A percentile compares a stretch with the other conserved stretches of the same genome.
phyloP scores from a whole-genome alignment of 2,113 vertebrate genomes.

The Proterorhinus semilunaris region DNA sequence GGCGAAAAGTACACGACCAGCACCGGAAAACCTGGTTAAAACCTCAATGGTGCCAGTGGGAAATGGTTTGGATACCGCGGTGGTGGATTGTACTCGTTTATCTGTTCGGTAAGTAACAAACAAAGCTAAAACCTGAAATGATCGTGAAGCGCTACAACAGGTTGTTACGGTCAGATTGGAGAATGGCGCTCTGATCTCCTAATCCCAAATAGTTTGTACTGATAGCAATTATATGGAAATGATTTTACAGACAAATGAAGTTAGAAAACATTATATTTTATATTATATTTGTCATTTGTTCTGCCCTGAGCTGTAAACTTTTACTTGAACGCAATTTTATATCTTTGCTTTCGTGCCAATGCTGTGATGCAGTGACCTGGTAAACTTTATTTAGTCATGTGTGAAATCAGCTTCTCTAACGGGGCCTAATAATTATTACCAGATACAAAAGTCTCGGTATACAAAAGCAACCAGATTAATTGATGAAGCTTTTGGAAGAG shows the following conservation, averaged over 20 bases:
- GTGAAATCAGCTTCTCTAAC: too few species aligned
- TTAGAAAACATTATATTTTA: too few species aligned
- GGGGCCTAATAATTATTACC: too few species aligned
- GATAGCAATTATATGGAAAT: too few species aligned
- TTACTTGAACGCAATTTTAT: too few species aligned
- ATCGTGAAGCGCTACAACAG: slow-evolving; percentile 18
- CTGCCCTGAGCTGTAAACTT: background rate
- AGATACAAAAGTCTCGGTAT: too few species aligned
- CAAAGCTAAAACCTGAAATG: background rate
- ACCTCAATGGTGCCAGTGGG: slow-evolving; percentile 5
- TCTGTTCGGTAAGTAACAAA: slow-evolving; percentile 58
- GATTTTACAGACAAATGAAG: too few species aligned
- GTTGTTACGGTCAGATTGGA: slow-evolving; percentile 25
- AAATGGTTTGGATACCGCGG: slow-evolving; percentile 25
- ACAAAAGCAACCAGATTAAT: too few species aligned
- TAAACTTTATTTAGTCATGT: too few species aligned
- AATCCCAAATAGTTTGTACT: too few species aligned
- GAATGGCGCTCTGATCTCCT: slow-evolving; percentile 3
- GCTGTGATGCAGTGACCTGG: background rate
- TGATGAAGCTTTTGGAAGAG: too few species aligned
- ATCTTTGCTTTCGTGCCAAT: background rate
- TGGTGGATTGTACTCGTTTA: slow-evolving; percentile 56
- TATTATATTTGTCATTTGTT: background rate
- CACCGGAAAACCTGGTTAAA: background rate
- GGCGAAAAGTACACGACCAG: slow-evolving; percentile 8